phyloP scores from a whole-genome alignment of 2,888 invertebrate genomes.

The Spisula solida region DNA sequence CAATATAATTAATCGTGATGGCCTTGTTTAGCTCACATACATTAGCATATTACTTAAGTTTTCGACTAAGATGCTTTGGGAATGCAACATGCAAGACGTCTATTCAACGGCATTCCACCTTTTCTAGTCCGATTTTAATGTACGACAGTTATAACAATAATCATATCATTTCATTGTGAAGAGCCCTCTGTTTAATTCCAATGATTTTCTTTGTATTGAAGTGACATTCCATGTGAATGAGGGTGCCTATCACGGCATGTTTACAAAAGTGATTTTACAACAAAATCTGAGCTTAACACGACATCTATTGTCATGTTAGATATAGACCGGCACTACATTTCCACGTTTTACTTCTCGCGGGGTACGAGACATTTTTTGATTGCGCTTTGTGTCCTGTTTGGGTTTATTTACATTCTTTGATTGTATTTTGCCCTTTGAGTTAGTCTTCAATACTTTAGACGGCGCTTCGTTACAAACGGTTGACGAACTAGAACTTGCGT shows the following conservation, averaged over 20 bases:
- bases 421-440: neutral
- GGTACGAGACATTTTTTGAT: conserved; percentile 5
- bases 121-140: neutral
- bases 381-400: conserved; percentile 2
- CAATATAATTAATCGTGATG: too few relatives aligned
- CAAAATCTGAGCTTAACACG: neutral
- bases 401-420: neutral
- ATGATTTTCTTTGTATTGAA: neutral
- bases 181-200: neutral
- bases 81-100: neutral
- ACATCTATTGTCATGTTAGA: conserved; percentile 34
- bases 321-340: conserved; percentile 51
- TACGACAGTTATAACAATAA: neutral
- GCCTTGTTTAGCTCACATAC: too few relatives aligned
- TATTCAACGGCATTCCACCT: neutral
- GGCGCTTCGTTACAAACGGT: conserved; percentile 25
- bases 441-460: neutral
- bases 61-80: too few relatives aligned
- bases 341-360: conserved; percentile 18
- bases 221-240: neutral
- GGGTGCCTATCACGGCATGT: neutral
- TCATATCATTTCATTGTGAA: neutral
- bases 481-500: conserved; percentile 56
- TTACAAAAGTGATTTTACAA: neutral
- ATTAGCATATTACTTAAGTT: too few relatives aligned